Evolutionary conservation across 2,113 vertebrate species (phyloP).

Genomic region (Myiozetetes cayanensis): DNA sequence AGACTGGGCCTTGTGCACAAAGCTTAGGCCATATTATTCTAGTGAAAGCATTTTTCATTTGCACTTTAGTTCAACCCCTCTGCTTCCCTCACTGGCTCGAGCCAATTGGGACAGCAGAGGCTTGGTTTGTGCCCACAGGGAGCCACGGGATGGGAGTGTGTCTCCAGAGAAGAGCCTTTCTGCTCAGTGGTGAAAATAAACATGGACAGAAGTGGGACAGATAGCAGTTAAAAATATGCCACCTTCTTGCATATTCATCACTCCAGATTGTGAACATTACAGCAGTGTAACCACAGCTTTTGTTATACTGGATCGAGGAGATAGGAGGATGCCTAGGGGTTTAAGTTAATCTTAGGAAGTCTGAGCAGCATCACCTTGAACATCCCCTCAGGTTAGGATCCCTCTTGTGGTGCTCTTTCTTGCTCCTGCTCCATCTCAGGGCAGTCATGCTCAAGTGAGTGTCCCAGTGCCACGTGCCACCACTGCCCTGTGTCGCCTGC

Average conservation of each 20-base stretch:
- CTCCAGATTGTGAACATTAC: not conserved
- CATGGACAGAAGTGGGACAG: not conserved
- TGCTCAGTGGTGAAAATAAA: not conserved
- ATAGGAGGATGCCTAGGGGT: not conserved
- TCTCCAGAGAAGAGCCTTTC: not conserved
- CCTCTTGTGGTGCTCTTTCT: not conserved
- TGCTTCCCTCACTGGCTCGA: not conserved
- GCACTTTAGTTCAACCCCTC: not conserved
- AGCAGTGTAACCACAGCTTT: not conserved
- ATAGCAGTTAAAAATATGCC: not conserved
- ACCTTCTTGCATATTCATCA: not conserved
- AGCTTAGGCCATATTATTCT: not conserved
- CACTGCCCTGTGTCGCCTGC: not conserved
- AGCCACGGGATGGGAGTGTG: not conserved
- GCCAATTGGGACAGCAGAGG: not conserved
- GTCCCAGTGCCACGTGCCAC: not conserved
- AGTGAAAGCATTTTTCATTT: not conserved
- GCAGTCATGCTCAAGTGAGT: accelerated
- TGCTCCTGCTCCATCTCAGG: not conserved
- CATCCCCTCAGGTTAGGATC: not conserved
- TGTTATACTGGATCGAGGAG: not conserved
- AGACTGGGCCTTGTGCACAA: not conserved
- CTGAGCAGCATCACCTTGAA: not conserved
- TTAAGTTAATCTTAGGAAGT: not conserved
- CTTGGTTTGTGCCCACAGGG: not conserved